Percentiles rank a stretch among this genome's conserved stretches.
These are phyloP conservation scores for Crotalus horridus DNA, from an alignment of 2,113 vertebrate genomes.

Conservation along the genomic window DNA sequence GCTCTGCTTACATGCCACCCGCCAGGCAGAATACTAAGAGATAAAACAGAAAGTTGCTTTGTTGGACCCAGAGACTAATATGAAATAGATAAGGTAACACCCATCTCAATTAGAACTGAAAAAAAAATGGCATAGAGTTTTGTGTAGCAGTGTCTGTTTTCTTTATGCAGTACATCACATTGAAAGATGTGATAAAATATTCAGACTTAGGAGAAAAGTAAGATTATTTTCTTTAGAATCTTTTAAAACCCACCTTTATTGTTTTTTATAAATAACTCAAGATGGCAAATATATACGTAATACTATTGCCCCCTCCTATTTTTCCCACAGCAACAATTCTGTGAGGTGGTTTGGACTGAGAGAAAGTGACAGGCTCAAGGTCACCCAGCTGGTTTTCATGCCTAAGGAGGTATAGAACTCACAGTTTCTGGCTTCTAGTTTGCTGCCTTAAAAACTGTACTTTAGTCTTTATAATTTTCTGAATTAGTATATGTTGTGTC, in stretches of 20 bases:
- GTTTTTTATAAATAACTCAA: not conserved
- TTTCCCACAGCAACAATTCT: not conserved
- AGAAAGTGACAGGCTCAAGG: not conserved
- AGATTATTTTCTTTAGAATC: not conserved
- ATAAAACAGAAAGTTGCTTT: conserved; percentile 11
- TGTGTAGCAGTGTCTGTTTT: not conserved
- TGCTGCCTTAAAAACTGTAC: not conserved
- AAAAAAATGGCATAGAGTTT: not conserved
- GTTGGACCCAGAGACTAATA: not conserved
- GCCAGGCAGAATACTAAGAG: conserved; percentile 29
- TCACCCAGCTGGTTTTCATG: not conserved
- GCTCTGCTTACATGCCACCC: conserved; percentile 35
- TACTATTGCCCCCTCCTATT: not conserved
- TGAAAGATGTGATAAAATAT: not conserved
- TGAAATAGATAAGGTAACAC: conserved; percentile 4
- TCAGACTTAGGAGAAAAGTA: not conserved
- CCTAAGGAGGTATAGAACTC: not conserved
- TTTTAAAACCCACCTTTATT: not conserved
- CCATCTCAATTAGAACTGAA: not conserved
- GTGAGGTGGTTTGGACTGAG: not conserved
- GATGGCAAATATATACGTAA: not conserved
- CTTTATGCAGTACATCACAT: not conserved
- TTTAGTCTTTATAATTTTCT: not conserved
- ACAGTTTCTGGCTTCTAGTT: not conserved
- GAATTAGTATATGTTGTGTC: not conserved